These are phyloP conservation scores for Passer montanus DNA, from an alignment of 2,113 vertebrate species.

Conservation along the genomic window DNA sequence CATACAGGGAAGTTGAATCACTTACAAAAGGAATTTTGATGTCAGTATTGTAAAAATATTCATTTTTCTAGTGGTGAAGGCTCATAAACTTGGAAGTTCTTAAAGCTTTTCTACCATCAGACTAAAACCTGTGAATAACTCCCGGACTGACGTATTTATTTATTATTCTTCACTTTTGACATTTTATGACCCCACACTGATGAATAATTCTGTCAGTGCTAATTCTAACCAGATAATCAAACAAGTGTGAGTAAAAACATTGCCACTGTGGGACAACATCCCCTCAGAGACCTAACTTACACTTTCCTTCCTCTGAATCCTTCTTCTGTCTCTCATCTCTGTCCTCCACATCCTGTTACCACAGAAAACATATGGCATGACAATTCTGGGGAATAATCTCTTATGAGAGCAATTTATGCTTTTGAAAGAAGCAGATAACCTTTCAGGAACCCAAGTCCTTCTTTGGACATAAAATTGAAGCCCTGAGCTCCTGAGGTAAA, in stretches of 20 bases:
- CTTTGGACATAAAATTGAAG: conserved; percentile 19
- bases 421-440: conserved; percentile 26
- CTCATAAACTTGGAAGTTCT: neutral
- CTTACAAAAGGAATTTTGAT: neutral
- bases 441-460: neutral
- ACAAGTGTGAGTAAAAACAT: neutral
- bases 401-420: neutral
- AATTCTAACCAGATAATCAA: neutral
- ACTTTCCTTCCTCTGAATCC: neutral
- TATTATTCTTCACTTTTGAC: conserved; percentile 7
- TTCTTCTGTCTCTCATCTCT: conserved; percentile 4
- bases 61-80: neutral
- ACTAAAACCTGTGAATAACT: neutral
- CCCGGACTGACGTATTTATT: neutral
- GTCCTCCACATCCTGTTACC: neutral
- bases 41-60: neutral
- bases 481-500: neutral
- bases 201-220: neutral
- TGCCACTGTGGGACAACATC: neutral
- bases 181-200: neutral
- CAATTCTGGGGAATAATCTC: neutral
- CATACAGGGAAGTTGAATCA: neutral
- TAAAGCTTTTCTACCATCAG: neutral
- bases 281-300: neutral
- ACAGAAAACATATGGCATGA: neutral